Conservation (phyloP, 2,888 invertebrate genomes). For the Cylindroiulus punctatus region DNA sequence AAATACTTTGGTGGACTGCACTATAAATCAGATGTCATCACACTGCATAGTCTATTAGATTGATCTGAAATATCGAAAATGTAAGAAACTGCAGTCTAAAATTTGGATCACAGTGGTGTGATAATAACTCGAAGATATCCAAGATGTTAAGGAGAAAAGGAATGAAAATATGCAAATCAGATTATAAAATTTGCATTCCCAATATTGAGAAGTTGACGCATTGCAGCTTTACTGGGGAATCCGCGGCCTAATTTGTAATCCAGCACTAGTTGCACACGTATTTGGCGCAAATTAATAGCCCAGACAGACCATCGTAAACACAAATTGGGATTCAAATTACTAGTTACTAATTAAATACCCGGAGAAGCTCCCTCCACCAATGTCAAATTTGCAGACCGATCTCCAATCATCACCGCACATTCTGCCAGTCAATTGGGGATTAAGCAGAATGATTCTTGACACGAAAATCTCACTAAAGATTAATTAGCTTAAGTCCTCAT, state of each 20-base stretch:
- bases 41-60: too few species aligned
- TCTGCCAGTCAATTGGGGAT: conserved; percentile 19
- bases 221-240: not conserved
- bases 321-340: conserved; percentile 38
- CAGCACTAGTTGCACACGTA: not conserved
- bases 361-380: not conserved
- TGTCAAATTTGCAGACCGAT: not conserved
- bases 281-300: conserved; percentile 8
- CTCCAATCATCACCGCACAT: not conserved
- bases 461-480: conserved; percentile 24
- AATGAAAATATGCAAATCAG: too few species aligned
- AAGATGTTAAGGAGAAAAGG: too few species aligned
- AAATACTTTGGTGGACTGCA: too few species aligned
- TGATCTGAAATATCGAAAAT: too few species aligned
- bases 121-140: too few species aligned
- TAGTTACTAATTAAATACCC: conserved; percentile 25
- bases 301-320: conserved; percentile 38
- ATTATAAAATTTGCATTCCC: too few species aligned
- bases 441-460: not conserved
- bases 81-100: too few species aligned
- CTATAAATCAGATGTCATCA: too few species aligned
- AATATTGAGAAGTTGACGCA: too few species aligned
- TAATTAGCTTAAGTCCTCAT: conserved; percentile 31
- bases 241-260: not conserved
- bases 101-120: too few species aligned